phyloP scores from a whole-genome alignment of 1,140 invertebrate genomes.

The Bombus pyrosoma region DNA sequence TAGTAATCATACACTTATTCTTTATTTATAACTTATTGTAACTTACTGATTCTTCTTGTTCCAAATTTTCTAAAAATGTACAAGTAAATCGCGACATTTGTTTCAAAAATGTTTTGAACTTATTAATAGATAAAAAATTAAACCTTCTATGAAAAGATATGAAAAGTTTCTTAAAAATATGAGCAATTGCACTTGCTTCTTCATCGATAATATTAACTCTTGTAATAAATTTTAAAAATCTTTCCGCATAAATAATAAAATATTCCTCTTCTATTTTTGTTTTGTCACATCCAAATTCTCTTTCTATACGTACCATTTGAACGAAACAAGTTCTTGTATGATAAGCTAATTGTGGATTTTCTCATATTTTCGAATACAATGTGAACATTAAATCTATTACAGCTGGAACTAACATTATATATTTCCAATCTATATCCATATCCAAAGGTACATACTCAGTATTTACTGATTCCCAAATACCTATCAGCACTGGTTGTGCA shows the following conservation, averaged over 20 bases:
- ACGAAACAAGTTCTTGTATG: constrained; percentile 91
- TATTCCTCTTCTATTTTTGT: constrained; percentile 85
- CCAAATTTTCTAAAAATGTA: constrained; percentile 88
- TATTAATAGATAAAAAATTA: constrained; percentile 80
- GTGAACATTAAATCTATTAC: constrained; percentile 91
- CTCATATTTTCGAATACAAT: constrained; percentile 91
- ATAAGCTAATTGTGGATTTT: constrained; percentile 88
- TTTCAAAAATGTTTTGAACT: constrained; percentile 84
- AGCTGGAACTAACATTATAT: constrained; percentile 89
- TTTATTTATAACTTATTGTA: not conserved
- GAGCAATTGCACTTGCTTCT: constrained; percentile 87
- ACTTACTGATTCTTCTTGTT: constrained; percentile 89
- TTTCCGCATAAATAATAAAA: constrained; percentile 87
- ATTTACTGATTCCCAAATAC: constrained; percentile 86
- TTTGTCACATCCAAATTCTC: too few species aligned
- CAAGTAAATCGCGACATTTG: constrained; percentile 89
- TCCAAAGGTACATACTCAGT: constrained; percentile 84
- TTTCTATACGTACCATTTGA: constrained; percentile 83
- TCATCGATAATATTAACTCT: constrained; percentile 86
- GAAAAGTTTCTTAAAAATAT: constrained; percentile 86
- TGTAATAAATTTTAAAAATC: constrained; percentile 87
- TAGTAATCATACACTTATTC: not conserved
- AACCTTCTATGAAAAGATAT: constrained; percentile 85
- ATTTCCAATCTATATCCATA: constrained; percentile 87
- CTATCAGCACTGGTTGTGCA: constrained; percentile 87